phyloP scores from a whole-genome alignment of 2,888 invertebrate species.

The Heteromurus nitidus region DNA sequence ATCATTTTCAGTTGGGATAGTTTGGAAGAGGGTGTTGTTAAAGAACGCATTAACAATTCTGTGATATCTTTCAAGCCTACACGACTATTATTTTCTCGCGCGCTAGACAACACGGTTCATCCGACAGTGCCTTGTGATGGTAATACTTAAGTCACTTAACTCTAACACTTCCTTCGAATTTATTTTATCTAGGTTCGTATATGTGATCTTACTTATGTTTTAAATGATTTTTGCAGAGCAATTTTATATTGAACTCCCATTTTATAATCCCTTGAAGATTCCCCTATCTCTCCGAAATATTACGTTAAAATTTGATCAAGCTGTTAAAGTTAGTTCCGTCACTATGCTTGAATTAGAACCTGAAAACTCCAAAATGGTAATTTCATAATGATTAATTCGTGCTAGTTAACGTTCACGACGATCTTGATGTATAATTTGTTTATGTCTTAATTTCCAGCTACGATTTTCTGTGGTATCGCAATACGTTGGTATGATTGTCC shows the following conservation, averaged over 20 bases:
- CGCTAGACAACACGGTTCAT: constrained; percentile 70
- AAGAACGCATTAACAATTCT: constrained; percentile 62
- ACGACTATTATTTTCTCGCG: constrained; percentile 74
- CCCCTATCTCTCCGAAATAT: constrained; percentile 57
- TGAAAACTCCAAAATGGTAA: constrained; percentile 64
- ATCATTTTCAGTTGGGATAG: constrained; percentile 61
- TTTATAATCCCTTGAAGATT: constrained; percentile 62
- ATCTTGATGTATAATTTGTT: background rate
- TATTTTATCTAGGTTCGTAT: too few relatives aligned
- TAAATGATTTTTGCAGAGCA: constrained; percentile 63
- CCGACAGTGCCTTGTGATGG: constrained; percentile 71
- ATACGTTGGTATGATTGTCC: constrained; percentile 43
- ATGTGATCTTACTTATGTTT: too few relatives aligned
- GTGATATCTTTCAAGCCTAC: constrained; percentile 67
- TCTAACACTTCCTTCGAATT: too few relatives aligned
- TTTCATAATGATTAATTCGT: background rate
- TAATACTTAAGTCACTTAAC: too few relatives aligned
- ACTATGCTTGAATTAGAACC: constrained; percentile 56
- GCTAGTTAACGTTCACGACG: background rate
- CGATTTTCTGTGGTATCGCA: constrained; percentile 63
- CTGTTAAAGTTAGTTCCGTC: constrained; percentile 42
- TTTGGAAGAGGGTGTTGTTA: constrained; percentile 68
- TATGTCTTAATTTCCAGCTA: constrained; percentile 48
- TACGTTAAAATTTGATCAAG: constrained; percentile 61
- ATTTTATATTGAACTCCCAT: constrained; percentile 67